These are phyloP conservation scores for Mesorhabditis sp. DNA, from an alignment of 2,888 invertebrate genomes.

Conservation along the genomic window DNA sequence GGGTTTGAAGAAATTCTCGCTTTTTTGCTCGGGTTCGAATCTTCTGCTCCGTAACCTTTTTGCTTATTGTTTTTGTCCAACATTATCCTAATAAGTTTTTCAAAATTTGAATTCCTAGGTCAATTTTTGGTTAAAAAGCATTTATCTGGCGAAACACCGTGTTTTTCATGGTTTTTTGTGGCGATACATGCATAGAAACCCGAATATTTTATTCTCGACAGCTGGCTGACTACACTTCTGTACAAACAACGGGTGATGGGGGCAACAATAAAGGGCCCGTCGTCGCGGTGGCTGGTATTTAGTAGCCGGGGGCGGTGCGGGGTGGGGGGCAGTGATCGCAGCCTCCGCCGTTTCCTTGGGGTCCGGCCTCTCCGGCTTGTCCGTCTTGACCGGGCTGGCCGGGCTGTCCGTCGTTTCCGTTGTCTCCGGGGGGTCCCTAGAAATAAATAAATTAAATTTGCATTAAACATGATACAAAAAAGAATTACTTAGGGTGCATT, in stretches of 20 bases:
- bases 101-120: too few species aligned
- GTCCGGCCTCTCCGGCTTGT: constrained; percentile 51
- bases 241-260: not conserved
- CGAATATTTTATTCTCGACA: not conserved
- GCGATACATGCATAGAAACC: not conserved
- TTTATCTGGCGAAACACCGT: too few species aligned
- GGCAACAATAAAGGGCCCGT: not conserved
- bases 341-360: constrained; percentile 41
- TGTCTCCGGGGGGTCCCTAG: constrained; percentile 41
- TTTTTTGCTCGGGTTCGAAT: not conserved
- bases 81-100: not conserved
- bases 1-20: not conserved
- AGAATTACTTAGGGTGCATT: too few species aligned
- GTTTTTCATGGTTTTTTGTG: too few species aligned
- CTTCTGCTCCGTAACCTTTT: not conserved
- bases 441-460: not conserved
- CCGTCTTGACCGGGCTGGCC: constrained; percentile 67
- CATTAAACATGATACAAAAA: not conserved
- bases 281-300: constrained; percentile 9
- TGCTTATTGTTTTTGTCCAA: not conserved
- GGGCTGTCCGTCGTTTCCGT: constrained; percentile 37
- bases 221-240: not conserved
- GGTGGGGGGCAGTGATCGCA: constrained; percentile 47
- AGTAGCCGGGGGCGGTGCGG: constrained; percentile 45
- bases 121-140: too few species aligned